Base-by-base conservation (phyloP, 2,888 invertebrate species). In the Tuta absoluta region DNA sequence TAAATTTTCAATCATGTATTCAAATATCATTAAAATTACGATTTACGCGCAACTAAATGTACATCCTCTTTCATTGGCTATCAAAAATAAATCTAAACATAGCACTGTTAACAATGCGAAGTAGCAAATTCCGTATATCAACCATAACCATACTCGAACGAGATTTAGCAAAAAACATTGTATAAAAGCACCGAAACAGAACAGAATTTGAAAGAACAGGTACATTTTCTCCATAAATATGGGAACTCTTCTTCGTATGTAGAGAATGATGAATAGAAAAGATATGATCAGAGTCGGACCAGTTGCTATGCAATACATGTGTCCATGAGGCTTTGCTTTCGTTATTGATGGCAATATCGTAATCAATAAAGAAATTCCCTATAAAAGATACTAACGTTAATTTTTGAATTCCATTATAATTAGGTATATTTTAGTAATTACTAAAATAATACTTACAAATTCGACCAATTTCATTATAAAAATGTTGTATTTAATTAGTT, bases 221-320 rank as follows among this genome's bases (percentile, higher is more conserved):
- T 91, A 89, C 88, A 91, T 89, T 80, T 91, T 91, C 75, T 91
- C 91, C 90, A 91, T 88, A 70, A 91, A 91, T 66, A 89, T 68
- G 4, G 91, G 90, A 28, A 90, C 88, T 81, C 80, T 86, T 77
- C 78, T 85, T 74, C 89, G 81, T 69, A 90, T 60, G 68, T 91
- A 91, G 65, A 91, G 78, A 71, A 89, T 77, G 64, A 90, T 75
- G 71, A 91, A 90, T 69, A 91, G 70, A 1, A 89, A 67, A 1
- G 91, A 90, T 78, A 89, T 89, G 56, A 91, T 75, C 73, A 90
- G 66, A 62, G 91, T 89, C 58, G 91, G 91, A 67, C 90, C 89
- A 69, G 85, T 85, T 65, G 91, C 78, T 79, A 91, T 86, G 81
- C 90, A 91, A 79, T 89, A 91, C 91, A 91, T 91, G 69, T 91